A percentile compares a stretch with the other conserved stretches of the same genome.
Conservation (phyloP, 2,888 invertebrate species). For the Oxytorus armatus region DNA sequence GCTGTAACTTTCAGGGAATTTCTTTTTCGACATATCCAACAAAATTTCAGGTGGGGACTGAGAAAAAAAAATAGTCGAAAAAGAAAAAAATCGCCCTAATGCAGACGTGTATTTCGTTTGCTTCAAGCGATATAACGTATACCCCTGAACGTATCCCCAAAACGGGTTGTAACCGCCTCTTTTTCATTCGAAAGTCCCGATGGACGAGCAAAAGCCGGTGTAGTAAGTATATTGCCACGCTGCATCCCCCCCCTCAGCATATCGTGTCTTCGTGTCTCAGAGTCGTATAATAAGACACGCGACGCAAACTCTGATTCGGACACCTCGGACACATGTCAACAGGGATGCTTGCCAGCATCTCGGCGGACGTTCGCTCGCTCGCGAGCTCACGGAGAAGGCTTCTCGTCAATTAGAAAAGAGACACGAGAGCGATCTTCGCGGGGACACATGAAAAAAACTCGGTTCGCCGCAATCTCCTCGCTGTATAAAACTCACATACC, state of each 20-base stretch:
- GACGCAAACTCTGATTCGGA: constrained; percentile 75
- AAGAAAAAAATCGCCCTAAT: too few species aligned
- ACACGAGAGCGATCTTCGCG: constrained; percentile 62
- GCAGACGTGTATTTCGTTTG: too few species aligned
- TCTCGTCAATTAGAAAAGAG: constrained; percentile 81
- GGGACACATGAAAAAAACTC: constrained; percentile 77
- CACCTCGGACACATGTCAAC: constrained; percentile 81
- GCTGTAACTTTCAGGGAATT: too few species aligned
- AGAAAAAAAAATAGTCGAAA: too few species aligned
- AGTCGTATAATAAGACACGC: constrained; percentile 76
- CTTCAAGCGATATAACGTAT: too few species aligned
- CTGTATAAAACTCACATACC: constrained; percentile 4
- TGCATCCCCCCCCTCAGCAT: not conserved
- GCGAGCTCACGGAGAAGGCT: constrained; percentile 37
- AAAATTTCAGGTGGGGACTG: too few species aligned
- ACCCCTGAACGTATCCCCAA: too few species aligned
- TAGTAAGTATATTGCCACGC: too few species aligned
- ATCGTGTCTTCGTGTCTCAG: constrained; percentile 22
- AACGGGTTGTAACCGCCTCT: constrained; percentile 10
- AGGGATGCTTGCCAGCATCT: too few species aligned
- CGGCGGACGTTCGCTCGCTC: constrained; percentile 31
- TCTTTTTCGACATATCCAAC: too few species aligned
- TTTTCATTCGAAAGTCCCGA: constrained; percentile 16
- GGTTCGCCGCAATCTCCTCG: constrained; percentile 59
- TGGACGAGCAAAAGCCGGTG: not conserved